Conservation (phyloP, 2,888 invertebrate genomes). For the Yponomeuta sedellus region DNA sequence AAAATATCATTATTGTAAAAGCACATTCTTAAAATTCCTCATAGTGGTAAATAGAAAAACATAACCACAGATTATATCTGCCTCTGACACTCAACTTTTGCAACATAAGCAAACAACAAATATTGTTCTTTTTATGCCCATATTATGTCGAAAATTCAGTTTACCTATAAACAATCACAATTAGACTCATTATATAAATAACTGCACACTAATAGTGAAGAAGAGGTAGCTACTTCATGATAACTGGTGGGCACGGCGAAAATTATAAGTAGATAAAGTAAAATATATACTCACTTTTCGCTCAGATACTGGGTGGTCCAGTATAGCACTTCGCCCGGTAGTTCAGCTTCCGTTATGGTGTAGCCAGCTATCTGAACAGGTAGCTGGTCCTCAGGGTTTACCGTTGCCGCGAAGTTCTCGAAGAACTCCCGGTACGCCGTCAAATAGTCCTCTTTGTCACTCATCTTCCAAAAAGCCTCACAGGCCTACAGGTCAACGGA, state of each 20-base stretch:
- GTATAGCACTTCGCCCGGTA: slow-evolving; percentile 84
- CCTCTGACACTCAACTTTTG: too few species aligned
- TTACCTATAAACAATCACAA: too few species aligned
- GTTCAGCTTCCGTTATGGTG: slow-evolving; percentile 81
- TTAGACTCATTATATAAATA: too few species aligned
- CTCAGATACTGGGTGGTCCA: slow-evolving; percentile 86
- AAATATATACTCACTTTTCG: slow-evolving; percentile 78
- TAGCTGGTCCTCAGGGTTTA: slow-evolving; percentile 83
- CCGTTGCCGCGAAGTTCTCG: slow-evolving; percentile 81
- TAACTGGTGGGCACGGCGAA: background rate
- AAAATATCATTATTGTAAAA: too few species aligned
- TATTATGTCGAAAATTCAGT: too few species aligned
- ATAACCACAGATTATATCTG: too few species aligned
- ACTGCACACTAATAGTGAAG: too few species aligned
- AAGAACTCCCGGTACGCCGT: slow-evolving; percentile 83
- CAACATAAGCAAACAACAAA: too few species aligned
- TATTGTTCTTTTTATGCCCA: too few species aligned
- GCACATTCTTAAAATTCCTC: too few species aligned
- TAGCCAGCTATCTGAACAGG: slow-evolving; percentile 84
- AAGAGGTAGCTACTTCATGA: too few species aligned
- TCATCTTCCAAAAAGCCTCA: slow-evolving; percentile 42
- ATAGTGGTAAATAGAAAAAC: too few species aligned
- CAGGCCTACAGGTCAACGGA: background rate
- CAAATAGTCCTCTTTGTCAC: slow-evolving; percentile 82
- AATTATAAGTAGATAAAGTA: background rate